Evolutionary conservation across 2,888 invertebrate genomes (phyloP).

Genomic region (Lepetodrilus schrolli): DNA sequence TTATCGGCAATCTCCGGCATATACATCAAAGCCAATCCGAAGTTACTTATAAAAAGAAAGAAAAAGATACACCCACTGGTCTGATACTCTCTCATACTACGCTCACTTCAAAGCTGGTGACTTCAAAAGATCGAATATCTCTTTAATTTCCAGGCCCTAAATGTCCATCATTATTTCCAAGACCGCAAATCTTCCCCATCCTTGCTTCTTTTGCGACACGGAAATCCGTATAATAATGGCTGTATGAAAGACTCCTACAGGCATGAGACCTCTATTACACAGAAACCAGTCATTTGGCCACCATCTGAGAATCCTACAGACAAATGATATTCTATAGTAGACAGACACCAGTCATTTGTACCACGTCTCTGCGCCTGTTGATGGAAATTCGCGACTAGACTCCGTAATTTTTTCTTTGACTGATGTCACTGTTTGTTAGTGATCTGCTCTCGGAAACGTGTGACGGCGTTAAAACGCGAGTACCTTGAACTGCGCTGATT

Average conservation of each 20-base stretch:
- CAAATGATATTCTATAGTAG: neutral
- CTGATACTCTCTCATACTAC: slow-evolving; percentile 18
- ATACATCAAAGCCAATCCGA: too few relatives aligned
- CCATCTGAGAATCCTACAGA: slow-evolving; percentile 1
- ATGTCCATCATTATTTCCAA: slow-evolving; percentile 21
- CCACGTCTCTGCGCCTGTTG: neutral
- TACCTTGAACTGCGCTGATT: neutral
- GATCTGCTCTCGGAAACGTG: neutral
- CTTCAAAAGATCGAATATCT: slow-evolving; percentile 25
- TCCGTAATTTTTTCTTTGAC: neutral
- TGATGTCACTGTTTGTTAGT: neutral
- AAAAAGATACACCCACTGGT: too few relatives aligned
- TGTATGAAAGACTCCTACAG: neutral
- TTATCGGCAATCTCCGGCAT: too few relatives aligned
- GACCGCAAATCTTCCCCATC: neutral
- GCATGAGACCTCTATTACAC: neutral
- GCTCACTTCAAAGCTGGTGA: slow-evolving; percentile 6
- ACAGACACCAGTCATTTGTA: neutral
- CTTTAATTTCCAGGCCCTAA: slow-evolving; percentile 17
- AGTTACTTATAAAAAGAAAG: too few relatives aligned
- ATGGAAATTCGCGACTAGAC: neutral
- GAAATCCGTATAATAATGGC: neutral
- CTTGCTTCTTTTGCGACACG: slow-evolving; percentile 1
- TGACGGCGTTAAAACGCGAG: neutral
- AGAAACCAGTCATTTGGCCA: slow-evolving; percentile 6